Evolutionary conservation across 2,888 invertebrate species (phyloP).

Genomic region (Papilio gigon): DNA sequence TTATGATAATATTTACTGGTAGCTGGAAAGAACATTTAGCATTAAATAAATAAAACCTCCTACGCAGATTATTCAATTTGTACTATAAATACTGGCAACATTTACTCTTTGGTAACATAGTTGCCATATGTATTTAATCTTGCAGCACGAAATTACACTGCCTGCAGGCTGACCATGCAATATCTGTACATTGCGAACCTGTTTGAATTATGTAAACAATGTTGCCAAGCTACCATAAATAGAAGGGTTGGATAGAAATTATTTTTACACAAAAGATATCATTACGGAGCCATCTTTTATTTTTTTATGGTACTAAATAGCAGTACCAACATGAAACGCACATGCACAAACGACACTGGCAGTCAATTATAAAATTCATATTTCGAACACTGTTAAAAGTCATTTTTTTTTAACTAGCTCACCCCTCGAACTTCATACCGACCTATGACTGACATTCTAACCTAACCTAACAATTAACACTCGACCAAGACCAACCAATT

Average conservation of each 20-base stretch:
- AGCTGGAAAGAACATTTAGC: background rate
- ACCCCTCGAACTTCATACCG: too few species aligned
- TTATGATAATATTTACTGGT: background rate
- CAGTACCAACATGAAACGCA: background rate
- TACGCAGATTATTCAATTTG: conserved; percentile 27
- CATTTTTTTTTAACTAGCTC: too few species aligned
- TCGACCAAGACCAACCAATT: too few species aligned
- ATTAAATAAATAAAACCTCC: background rate
- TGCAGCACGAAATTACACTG: conserved; percentile 36
- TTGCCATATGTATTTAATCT: conserved; percentile 35
- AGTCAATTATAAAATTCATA: conserved; percentile 23
- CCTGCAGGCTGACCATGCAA: conserved; percentile 39
- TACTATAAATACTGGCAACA: conserved; percentile 34
- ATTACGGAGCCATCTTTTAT: conserved; percentile 5
- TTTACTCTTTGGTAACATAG: conserved; percentile 25
- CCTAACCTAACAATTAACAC: too few species aligned
- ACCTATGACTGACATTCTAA: too few species aligned
- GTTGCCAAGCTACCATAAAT: conserved; percentile 7
- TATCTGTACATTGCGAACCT: conserved; percentile 27
- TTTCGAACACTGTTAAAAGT: too few species aligned
- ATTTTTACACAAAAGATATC: background rate
- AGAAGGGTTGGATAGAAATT: background rate
- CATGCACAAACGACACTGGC: background rate
- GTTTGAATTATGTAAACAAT: conserved; percentile 30
- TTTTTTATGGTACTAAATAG: background rate